Percentiles rank a stretch among this genome's conserved stretches.
Evolutionary conservation across 2,888 invertebrate genomes (phyloP).

Genomic region (Scelioninae gen. 2): DNA sequence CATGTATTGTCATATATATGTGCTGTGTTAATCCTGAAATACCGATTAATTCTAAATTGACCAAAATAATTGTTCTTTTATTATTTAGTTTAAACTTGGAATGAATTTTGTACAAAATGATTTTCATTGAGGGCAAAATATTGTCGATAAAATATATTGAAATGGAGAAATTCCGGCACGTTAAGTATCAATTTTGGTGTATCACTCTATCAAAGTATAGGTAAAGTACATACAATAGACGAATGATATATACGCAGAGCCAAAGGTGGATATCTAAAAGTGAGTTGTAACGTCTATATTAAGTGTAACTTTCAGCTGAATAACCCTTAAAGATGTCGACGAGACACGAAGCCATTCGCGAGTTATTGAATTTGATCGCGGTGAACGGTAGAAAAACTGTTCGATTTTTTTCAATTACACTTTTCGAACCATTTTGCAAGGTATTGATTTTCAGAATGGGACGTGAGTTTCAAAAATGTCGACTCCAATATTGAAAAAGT

Average conservation of each 20-base stretch:
- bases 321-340: constrained; percentile 40
- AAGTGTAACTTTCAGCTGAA: constrained; percentile 46
- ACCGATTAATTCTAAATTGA: too few relatives aligned
- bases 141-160: constrained; percentile 21
- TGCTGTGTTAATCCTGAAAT: too few relatives aligned
- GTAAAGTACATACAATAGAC: constrained; percentile 37
- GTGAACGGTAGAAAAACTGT: constrained; percentile 7
- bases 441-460: constrained; percentile 8
- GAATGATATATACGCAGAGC: constrained; percentile 15
- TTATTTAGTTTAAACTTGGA: too few relatives aligned
- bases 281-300: constrained; percentile 48
- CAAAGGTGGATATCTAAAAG: constrained; percentile 31
- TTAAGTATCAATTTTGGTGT: constrained; percentile 42
- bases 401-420: constrained; percentile 23
- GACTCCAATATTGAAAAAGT: not conserved
- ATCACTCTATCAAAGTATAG: constrained; percentile 26
- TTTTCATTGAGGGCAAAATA: constrained; percentile 6
- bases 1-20: too few relatives aligned
- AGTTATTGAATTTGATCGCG: constrained; percentile 46
- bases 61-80: too few relatives aligned
- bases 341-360: constrained; percentile 31
- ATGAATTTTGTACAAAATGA: constrained; percentile 5
- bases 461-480: not conserved
- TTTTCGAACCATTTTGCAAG: constrained; percentile 2
- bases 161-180: constrained; percentile 15